phyloP scores from a whole-genome alignment of 2,113 vertebrate genomes.

The Hirundichthys speculiger region DNA sequence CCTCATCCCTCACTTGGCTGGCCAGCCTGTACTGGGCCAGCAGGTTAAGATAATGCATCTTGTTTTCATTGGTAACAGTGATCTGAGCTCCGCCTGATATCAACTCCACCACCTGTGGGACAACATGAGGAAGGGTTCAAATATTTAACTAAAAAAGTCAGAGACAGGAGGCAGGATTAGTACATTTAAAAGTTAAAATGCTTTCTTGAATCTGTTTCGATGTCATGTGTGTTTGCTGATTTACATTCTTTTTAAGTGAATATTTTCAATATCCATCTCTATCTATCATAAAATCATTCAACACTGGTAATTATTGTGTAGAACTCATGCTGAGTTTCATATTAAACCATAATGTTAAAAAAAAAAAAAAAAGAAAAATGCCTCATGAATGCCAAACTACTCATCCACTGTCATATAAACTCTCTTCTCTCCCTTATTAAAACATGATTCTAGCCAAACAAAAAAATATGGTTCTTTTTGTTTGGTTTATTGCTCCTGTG shows the following conservation, averaged over 20 bases:
- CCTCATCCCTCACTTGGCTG: constrained; percentile 95
- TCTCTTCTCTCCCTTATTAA: too few species aligned
- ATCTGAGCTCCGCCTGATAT: constrained; percentile 93
- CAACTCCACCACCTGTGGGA: constrained; percentile 90
- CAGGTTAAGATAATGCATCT: constrained; percentile 96
- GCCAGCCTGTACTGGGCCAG: constrained; percentile 94
- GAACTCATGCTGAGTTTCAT: not conserved
- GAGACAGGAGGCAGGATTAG: too few species aligned
- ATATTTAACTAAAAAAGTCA: too few species aligned
- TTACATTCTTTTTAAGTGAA: too few species aligned
- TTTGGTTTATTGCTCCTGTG: constrained; percentile 54
- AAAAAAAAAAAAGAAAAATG: too few species aligned
- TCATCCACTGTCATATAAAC: constrained; percentile 40
- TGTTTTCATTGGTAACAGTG: constrained; percentile 95
- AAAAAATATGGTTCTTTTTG: constrained; percentile 62
- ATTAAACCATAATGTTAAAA: constrained; percentile 8
- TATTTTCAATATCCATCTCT: too few species aligned
- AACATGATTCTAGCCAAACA: constrained; percentile 43
- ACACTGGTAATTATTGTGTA: too few species aligned
- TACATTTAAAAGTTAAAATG: too few species aligned
- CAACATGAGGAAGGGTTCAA: too few species aligned
- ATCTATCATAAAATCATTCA: too few species aligned
- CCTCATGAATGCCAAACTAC: constrained; percentile 24
- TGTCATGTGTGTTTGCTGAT: too few species aligned
- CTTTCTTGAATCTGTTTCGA: too few species aligned